Evolutionary conservation across 2,113 vertebrate genomes (phyloP).

Genomic region (Microtus montanus): DNA sequence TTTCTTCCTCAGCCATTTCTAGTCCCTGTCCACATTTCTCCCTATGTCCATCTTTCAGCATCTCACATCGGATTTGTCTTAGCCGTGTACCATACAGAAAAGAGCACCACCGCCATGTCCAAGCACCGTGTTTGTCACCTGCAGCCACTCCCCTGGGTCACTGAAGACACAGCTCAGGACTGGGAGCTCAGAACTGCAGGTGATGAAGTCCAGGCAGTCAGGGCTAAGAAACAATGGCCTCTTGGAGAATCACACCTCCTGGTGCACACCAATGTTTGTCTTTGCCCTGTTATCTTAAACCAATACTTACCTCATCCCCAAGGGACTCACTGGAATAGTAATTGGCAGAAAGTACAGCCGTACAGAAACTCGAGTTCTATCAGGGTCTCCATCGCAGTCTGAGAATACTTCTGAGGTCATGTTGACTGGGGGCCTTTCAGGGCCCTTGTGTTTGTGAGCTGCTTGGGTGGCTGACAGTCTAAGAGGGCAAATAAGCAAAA

Average conservation of each 20-base stretch:
- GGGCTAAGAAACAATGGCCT: constrained; percentile 31
- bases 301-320: constrained; percentile 68
- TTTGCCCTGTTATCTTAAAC: constrained; percentile 74
- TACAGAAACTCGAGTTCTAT: constrained; percentile 55
- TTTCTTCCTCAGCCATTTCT: constrained; percentile 13
- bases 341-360: constrained; percentile 38
- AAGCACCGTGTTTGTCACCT: neutral
- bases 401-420: constrained; percentile 72
- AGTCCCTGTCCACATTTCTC: neutral
- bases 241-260: constrained; percentile 28
- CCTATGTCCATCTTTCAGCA: neutral
- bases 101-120: neutral
- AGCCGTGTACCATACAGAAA: neutral
- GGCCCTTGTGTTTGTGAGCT: neutral
- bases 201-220: neutral
- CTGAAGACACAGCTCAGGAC: neutral
- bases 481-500: constrained; percentile 65
- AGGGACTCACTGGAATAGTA: constrained; percentile 48
- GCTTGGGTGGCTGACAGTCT: constrained; percentile 13
- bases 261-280: constrained; percentile 62
- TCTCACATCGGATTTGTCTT: neutral
- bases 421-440: constrained; percentile 23
- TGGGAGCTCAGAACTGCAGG: neutral
- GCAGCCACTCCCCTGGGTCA: neutral
- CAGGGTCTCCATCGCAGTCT: neutral